Conservation (phyloP, 2,888 invertebrate species). For the Meteorus colon region DNA sequence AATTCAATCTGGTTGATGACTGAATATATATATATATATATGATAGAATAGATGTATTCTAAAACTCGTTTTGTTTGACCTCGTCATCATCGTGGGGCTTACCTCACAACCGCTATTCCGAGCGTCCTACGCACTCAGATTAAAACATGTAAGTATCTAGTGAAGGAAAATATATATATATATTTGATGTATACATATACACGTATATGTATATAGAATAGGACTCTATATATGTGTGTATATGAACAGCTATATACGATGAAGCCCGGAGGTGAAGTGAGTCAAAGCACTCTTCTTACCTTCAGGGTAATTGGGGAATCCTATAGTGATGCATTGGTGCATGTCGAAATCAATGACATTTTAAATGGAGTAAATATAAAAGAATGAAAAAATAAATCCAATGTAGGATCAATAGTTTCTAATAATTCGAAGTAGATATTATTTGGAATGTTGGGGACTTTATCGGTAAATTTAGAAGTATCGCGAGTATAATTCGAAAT, state of each 20-base stretch:
- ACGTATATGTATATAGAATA: no score
- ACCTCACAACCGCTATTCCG: constrained; percentile 17
- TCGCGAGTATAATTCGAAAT: no score
- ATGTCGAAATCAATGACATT: not conserved
- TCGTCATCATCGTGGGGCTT: constrained; percentile 33
- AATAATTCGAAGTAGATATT: no score
- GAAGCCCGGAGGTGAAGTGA: constrained; percentile 50
- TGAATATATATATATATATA: constrained; percentile 29
- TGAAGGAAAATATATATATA: constrained; percentile 8
- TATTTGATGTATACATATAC: no score
- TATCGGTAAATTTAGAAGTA: no score
- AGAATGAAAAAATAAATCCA: no score
- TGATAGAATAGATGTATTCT: constrained; percentile 38
- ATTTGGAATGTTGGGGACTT: no score
- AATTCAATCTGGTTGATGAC: not conserved
- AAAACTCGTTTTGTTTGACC: constrained; percentile 18
- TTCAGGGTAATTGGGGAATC: constrained; percentile 62
- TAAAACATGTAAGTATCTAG: constrained; percentile 1
- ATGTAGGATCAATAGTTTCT: no score
- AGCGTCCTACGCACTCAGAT: constrained; percentile 22
- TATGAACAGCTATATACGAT: constrained; percentile 33
- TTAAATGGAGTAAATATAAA: not conserved
- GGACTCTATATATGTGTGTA: constrained; percentile 19
- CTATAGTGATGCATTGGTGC: constrained; percentile 48
- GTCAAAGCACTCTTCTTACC: constrained; percentile 56